Base-by-base conservation (phyloP, 2,888 invertebrate species). In the Agrotis exclamationis region DNA sequence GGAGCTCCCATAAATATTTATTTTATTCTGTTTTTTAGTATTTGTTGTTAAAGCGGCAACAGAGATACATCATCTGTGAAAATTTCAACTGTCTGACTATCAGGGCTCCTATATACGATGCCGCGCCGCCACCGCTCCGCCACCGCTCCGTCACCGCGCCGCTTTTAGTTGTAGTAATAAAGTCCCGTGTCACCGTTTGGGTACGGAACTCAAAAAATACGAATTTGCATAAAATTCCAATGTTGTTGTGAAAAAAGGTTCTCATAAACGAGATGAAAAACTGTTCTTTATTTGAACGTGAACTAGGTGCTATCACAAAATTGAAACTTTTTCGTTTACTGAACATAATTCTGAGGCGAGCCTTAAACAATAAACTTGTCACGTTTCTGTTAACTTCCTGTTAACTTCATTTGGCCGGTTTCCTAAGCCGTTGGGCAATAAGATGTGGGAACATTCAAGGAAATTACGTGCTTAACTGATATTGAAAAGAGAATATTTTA, bases 301-400 rank as follows among this genome's bases (percentile, higher is more conserved):
- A 76, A 84, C 28, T 62, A 44, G 24, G 48, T 58, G 39, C 18
- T 44, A 39, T 44, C 48, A 57, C 65, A 70, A 67, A n/a, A 83
- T 69, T 76, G 53, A 70, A 79, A 68, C 53, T 59, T 75, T 79
- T 80, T 71, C 24, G 59, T 73, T 76, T 76, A 70, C 51, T n/a
- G n/a, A 63, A 69, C 65, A 62, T 78, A 64, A 66, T 79, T 74
- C 33, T 47, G 48, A 18, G 48, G 11, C 16, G 44, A 13, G 68
- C 58, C 48, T 74, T 67, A n/a, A 39, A 71, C 60, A 67, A 67
- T 75, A 63, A 75, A 67, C 33, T 75, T 72, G 50, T 71, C 48
- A 56, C 48, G 63, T 66, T 73, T 66, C 7, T 28, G 56, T 67
- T 63, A 44, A 28, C 50, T 64, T 63, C 48, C 50, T n/a, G n/a